A percentile compares a stretch with the other conserved stretches of the same genome.
Evolutionary conservation across 2,797 vertebrate genomes (phyloP).

Genomic region (Amblyopsis hoosieri): DNA sequence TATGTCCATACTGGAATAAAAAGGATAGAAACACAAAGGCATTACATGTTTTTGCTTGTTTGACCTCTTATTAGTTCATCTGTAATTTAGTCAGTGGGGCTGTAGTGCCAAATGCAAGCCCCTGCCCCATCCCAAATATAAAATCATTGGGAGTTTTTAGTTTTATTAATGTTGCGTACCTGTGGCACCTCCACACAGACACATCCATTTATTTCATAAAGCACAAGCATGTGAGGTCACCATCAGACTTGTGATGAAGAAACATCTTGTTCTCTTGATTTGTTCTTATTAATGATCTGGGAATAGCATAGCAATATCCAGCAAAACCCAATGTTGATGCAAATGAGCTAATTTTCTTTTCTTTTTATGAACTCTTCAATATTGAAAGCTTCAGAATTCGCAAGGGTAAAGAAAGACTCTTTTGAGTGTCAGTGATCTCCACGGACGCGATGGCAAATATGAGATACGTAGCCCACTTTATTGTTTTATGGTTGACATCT

Average conservation of each 20-base stretch:
- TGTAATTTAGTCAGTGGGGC: neutral
- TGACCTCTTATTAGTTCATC: neutral
- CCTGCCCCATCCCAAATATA: constrained; percentile 28
- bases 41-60: neutral
- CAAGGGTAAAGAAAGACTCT: constrained; percentile 9
- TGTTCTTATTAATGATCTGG: constrained; percentile 34
- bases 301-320: constrained; percentile 21
- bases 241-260: constrained; percentile 16
- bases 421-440: constrained; percentile 30
- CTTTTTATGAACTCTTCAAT: constrained; percentile 28
- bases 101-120: too few relatives aligned
- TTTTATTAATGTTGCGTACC: constrained; percentile 10
- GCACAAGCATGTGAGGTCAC: constrained; percentile 5
- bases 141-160: constrained; percentile 8
- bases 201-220: constrained; percentile 8
- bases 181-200: constrained; percentile 6
- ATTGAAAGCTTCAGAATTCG: constrained; percentile 16
- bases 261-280: constrained; percentile 11
- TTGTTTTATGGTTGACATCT: constrained; percentile 35
- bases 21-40: too few relatives aligned
- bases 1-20: too few relatives aligned
- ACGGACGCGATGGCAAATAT: constrained; percentile 31
- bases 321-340: constrained; percentile 9
- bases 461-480: constrained; percentile 25
- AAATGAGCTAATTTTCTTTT: constrained; percentile 25